Evolutionary conservation across 1,140 invertebrate species (phyloP).

Genomic region (Harpegnathos saltator): DNA sequence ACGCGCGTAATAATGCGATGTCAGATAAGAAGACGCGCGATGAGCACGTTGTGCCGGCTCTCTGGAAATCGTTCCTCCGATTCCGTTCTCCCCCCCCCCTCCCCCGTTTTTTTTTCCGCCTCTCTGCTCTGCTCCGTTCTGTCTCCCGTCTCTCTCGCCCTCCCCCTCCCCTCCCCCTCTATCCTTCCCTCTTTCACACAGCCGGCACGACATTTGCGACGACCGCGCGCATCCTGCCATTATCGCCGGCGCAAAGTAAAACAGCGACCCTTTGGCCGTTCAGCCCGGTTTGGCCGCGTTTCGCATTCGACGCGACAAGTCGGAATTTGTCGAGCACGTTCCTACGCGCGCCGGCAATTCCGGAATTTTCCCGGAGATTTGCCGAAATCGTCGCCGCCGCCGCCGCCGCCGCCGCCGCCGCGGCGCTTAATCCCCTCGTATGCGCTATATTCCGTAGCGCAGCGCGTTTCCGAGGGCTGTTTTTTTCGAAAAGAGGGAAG

Average conservation of each 20-base stretch:
- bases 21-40: slow-evolving; percentile 66
- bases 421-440: background rate
- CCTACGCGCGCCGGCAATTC: background rate
- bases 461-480: background rate
- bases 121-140: background rate
- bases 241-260: slow-evolving; percentile 35
- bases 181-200: slow-evolving; percentile 45
- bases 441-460: background rate
- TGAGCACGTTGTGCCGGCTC: slow-evolving; percentile 51
- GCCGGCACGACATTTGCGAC: slow-evolving; percentile 46
- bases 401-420: background rate
- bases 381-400: background rate
- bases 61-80: slow-evolving; percentile 64
- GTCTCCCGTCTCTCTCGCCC: too few species aligned
- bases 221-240: slow-evolving; percentile 1
- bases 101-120: slow-evolving; percentile 7
- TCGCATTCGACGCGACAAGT: slow-evolving; percentile 18
- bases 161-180: slow-evolving; percentile 36
- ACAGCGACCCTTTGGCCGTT: slow-evolving; percentile 8
- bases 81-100: too few species aligned
- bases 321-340: background rate
- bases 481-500: background rate
- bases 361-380: background rate
- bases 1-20: slow-evolving; percentile 71
- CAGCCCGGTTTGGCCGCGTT: too few species aligned